Base-by-base conservation (phyloP, 2,113 vertebrate species). In the Orycteropus afer region DNA sequence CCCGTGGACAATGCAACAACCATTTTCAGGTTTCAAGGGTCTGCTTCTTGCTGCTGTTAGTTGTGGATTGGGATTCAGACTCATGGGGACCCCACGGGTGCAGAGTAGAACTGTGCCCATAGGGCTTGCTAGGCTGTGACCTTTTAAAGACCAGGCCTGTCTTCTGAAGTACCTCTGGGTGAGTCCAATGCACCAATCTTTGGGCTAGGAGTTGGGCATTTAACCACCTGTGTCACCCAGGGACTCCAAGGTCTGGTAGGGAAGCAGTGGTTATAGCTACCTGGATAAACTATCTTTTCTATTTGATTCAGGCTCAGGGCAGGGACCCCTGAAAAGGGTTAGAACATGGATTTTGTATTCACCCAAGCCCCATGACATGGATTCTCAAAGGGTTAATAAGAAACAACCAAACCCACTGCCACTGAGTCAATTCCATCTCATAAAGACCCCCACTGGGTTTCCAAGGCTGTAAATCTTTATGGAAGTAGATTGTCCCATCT, bases 1-100 rank as follows among this genome's bases (percentile, higher is more conserved):
- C 95, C 74, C 94, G 89, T 34, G 80, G 90, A 98, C 96, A 98
- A 93, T 40, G 14, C 40, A 97, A 93, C 69, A 34, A 86, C 79
- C 32, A 13, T 25, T 47, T 34, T 40, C 20, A 5, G 27, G 32
- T 47, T 34, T 40, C 20, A 5, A 32, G 5, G 47, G 10, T 80
- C 79, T 74, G 40, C 40, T 18, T 17, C 34, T 6, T 32, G 65
- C 34, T 3, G 61, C 4, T 3, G 61, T 63, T 65, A 34, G 29
- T 7, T 34, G 63, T 15, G 13, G 12, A 57, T 18, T 22, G 20
- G 55, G n/a, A 57, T 57, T 57, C 55, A 5, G 20, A 57, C 55
- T 57, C 55, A 5, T 53, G 55, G 55, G 23, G 55, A 57, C 65
- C 27, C n/a, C 0, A 5, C 20, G 65, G 6, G 34, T n/a, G 34